phyloP scores from a whole-genome alignment of 2,797 vertebrate species.

The Scolopax bukidnonensis region DNA sequence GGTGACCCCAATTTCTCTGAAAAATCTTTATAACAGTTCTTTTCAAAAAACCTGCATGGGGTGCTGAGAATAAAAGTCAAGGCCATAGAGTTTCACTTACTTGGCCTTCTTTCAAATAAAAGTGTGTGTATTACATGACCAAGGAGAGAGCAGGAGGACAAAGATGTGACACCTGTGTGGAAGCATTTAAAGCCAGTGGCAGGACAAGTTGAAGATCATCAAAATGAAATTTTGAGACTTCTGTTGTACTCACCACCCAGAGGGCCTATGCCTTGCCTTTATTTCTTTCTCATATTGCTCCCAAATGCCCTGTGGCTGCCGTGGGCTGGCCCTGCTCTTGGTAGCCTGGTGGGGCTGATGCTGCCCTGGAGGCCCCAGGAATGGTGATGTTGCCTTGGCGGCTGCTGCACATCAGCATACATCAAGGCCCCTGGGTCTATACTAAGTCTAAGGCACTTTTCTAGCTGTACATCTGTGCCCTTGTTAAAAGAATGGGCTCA shows the following conservation, averaged over 20 bases:
- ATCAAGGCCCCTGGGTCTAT: background rate
- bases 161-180: background rate
- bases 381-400: no score
- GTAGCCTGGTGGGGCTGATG: background rate
- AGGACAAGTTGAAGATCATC: background rate
- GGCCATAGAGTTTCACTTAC: background rate
- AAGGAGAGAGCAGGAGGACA: background rate
- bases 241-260: background rate
- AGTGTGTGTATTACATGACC: background rate
- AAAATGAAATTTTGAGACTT: background rate
- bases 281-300: background rate
- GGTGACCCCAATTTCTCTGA: slow-evolving; percentile 57
- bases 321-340: background rate
- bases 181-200: background rate
- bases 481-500: background rate
- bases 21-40: slow-evolving; percentile 61
- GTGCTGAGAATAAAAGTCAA: slow-evolving; percentile 32
- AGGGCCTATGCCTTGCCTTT: background rate
- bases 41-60: slow-evolving; percentile 48
- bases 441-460: background rate
- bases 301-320: background rate
- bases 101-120: slow-evolving; percentile 34
- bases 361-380: rapidly evolving
- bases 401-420: rapidly evolving
- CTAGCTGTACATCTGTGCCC: background rate